Percentiles rank a stretch among this genome's conserved stretches.
These are phyloP conservation scores for Hypanus sabinus DNA, from an alignment of 2,113 vertebrate genomes.

Conservation along the genomic window DNA sequence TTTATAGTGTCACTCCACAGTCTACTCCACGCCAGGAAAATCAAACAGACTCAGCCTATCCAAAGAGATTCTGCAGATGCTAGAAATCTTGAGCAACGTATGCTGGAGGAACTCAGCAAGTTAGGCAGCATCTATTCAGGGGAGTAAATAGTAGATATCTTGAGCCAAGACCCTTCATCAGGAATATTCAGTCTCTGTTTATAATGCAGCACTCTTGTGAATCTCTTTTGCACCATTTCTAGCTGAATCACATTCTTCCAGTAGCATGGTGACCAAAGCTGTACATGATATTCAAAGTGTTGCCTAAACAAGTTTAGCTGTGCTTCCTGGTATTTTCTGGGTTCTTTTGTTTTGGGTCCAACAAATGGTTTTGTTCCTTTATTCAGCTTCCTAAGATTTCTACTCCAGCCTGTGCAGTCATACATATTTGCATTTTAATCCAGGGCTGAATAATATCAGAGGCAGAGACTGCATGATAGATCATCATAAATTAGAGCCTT, in stretches of 20 bases:
- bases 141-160: too few species aligned
- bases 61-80: too few species aligned
- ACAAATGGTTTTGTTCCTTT: too few species aligned
- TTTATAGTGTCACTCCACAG: too few species aligned
- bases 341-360: too few species aligned
- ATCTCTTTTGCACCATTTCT: not conserved
- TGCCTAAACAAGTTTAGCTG: not conserved
- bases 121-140: too few species aligned
- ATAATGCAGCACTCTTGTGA: not conserved
- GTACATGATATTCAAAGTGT: not conserved
- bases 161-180: too few species aligned
- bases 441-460: not conserved
- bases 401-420: not conserved
- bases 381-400: not conserved
- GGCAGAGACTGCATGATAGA: not conserved
- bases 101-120: too few species aligned
- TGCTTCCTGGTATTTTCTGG: too few species aligned
- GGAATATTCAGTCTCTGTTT: not conserved
- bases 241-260: not conserved
- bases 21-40: too few species aligned
- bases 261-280: not conserved
- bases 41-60: not conserved
- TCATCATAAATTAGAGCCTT: not conserved
- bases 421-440: not conserved
- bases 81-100: too few species aligned